These are phyloP conservation scores for Lucinisca nassula DNA, from an alignment of 2,888 invertebrate species.

Conservation along the genomic window DNA sequence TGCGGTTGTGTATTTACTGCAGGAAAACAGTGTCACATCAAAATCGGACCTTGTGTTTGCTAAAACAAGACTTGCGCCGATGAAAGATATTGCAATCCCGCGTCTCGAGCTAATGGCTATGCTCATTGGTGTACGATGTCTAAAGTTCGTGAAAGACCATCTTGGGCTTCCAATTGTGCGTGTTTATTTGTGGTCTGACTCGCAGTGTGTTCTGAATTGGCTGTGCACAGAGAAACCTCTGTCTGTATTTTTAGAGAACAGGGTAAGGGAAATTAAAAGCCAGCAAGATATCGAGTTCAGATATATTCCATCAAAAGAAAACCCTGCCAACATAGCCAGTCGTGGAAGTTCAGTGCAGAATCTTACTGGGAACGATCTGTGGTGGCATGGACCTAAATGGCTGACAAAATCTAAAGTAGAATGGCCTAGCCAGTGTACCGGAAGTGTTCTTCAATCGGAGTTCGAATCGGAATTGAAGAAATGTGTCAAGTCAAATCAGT, in stretches of 20 bases:
- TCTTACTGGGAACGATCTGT: background rate
- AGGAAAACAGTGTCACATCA: no score
- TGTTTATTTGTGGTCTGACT: no score
- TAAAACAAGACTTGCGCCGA: no score
- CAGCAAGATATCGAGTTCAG: background rate
- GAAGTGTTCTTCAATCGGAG: background rate
- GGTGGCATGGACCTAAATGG: slow-evolving; percentile 26
- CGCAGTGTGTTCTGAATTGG: slow-evolving; percentile 12
- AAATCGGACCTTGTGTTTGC: no score
- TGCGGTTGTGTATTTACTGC: no score
- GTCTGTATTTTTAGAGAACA: background rate
- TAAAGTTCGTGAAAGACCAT: no score
- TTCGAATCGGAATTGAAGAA: background rate
- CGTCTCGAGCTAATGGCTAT: no score
- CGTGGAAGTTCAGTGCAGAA: background rate
- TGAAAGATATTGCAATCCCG: no score
- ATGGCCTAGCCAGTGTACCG: background rate
- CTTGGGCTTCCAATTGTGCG: no score
- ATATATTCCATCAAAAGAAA: background rate
- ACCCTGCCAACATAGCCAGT: background rate
- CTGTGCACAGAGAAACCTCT: background rate
- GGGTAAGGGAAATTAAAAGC: background rate
- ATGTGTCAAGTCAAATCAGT: background rate
- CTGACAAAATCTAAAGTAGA: background rate
- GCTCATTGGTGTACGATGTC: no score